Base-by-base conservation (phyloP, 1,140 invertebrate species). In the Dinoponera quadriceps region DNA sequence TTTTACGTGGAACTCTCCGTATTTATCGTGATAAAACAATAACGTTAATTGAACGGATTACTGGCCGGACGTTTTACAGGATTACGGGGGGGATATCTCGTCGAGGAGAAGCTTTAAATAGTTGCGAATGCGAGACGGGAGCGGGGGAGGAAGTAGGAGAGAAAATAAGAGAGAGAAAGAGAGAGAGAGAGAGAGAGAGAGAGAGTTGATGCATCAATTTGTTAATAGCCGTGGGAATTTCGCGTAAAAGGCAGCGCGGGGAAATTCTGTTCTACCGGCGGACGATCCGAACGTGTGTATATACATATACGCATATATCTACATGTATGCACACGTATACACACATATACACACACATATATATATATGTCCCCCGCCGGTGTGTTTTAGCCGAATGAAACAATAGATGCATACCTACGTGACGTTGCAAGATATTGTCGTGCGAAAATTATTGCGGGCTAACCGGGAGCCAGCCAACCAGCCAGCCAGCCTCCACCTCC, bases 11-110 rank as follows among this genome's bases (percentile, higher is more conserved):
- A 78, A 80, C 69, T 59, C 29, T 59, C 75, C 57, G 22, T 71
- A 69, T 80, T 80, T 80, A 80, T 80, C 75, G 33, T 80, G 75
- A 69, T 69, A 69, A 80, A 80, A 80, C 65, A 80, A 80, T 80
- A 69, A 57, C 51, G 49, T 69, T 59, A 80, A 80, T 80, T 80
- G 63, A 80, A 80, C 57, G 75, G 51, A 69, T 71, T 57, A 69
- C 51, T 33, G 51, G 22, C 57, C 51, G 75, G n/a, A 18, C 48
- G 7, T 78, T 78, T 78, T 78, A 68, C 51, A 78, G 22, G 57
- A 80, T 80, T 80, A 69, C 63, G 51, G 5, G 38, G 5, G 38
- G n/a, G 62, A 38, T 78, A 78, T 55, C 69, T 69, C 33, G 65
- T n/a, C 51, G 44, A 77, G 74, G 18, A 77, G 74, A 22, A 66